Base-by-base conservation (phyloP, 2,888 invertebrate species). In the Eristalinus sepulchralis region DNA sequence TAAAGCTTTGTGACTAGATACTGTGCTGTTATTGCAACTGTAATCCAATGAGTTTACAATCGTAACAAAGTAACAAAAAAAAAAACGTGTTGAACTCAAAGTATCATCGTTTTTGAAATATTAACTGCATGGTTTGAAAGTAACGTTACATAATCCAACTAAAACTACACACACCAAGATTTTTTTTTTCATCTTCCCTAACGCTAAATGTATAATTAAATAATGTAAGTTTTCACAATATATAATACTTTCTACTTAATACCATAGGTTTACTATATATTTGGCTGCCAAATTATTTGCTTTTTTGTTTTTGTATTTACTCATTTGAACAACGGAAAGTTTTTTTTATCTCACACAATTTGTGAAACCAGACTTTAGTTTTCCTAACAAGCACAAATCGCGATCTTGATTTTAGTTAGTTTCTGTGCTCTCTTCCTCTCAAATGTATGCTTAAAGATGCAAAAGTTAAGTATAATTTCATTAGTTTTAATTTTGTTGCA, bases 201-300 rank as follows among this genome's bases (percentile, higher is more conserved):
- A 62, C 63, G 63, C 55, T 82, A 70, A 70, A 70, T 67, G 34
- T 83, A 47, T 79, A 59, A 67, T 70, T 86, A 83, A 83, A 83
- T 82, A 86, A 79, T 83, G 75, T 75, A 75, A 78, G 31, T 79
- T 79, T 60, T 83, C 71, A 86, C 75, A 83, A 86, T 70, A 83
- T 82, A 82, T 86, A 86, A 86, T 86, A 86, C 86, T 83, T 86
- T 86, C 82, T 86, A 86, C 78, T 86, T 82, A 86, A 86, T 86
- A 86, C 86, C 86, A 86, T 86, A 83, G 68, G 83, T 79, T 86
- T 79, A 55, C 66, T 79, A 83, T 55, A 70, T 85, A 82, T 85
- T 85, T 81, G 85, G 85, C 85, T 81, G 82, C 82, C 77, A 82
- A 80, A 81, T 59, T 67, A n/a, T 71, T 85, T 70, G 31, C 68